Conservation (phyloP, 2,113 vertebrate species). For the Phaethornis superciliosus region DNA sequence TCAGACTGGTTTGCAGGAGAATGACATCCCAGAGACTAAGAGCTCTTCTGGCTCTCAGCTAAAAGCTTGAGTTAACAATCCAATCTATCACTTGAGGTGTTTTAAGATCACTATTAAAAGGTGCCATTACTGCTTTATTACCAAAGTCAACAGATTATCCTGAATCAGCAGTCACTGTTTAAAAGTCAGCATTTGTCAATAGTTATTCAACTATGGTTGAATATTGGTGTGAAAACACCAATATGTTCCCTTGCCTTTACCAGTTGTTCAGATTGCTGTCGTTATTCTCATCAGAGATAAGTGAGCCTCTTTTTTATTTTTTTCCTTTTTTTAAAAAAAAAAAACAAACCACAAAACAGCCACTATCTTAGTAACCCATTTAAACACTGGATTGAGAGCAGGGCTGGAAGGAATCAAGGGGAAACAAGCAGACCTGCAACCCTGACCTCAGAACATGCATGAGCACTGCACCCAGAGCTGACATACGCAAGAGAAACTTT, state of each 20-base stretch:
- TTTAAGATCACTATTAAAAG: background rate
- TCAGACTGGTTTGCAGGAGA: background rate
- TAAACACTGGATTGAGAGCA: background rate
- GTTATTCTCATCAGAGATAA: background rate
- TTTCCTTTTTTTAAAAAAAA: background rate
- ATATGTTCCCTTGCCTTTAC: background rate
- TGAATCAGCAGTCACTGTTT: background rate
- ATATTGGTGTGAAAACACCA: conserved; percentile 25
- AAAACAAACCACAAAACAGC: background rate
- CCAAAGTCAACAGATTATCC: background rate
- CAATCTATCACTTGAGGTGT: background rate
- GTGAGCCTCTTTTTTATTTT: background rate
- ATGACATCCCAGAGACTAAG: background rate
- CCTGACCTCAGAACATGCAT: background rate
- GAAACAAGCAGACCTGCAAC: background rate
- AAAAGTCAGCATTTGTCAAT: conserved; percentile 41
- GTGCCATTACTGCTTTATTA: background rate
- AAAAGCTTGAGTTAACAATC: conserved; percentile 1
- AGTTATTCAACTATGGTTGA: background rate
- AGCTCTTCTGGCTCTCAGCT: background rate
- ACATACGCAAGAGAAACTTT: background rate
- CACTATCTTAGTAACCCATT: background rate
- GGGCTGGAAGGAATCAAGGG: background rate
- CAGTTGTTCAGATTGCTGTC: conserved; percentile 19
- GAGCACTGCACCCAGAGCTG: background rate